Conservation (phyloP, 92 coral and sea anemone species). For the Metridium senile region DNA sequence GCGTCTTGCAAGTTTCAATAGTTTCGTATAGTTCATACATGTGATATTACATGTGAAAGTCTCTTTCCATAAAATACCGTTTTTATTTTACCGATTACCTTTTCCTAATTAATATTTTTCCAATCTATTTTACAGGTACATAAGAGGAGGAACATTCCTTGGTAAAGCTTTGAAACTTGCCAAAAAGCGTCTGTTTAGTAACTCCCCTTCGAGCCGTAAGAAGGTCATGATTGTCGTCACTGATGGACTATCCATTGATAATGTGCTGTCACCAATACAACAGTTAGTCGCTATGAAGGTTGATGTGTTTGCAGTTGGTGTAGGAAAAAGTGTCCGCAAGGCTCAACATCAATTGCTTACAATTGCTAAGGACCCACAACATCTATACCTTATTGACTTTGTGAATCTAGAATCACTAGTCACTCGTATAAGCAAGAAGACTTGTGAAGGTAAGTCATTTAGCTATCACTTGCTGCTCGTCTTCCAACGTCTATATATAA, state of each 20-base stretch:
- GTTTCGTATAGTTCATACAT: too few relatives aligned
- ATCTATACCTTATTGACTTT: conserved; percentile 44
- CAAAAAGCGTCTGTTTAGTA: conserved; percentile 19
- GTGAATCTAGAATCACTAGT: conserved; percentile 39
- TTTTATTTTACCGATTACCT: too few relatives aligned
- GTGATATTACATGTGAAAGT: too few relatives aligned
- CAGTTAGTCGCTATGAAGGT: conserved; percentile 49
- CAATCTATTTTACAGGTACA: conserved; percentile 4
- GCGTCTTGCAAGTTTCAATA: too few relatives aligned
- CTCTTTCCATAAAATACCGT: too few relatives aligned
- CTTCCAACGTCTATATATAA: too few relatives aligned
- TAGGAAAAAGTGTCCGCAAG: conserved; percentile 26
- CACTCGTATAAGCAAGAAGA: conserved; percentile 48
- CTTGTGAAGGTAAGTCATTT: conserved; percentile 65
- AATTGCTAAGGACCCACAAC: conserved; percentile 70
- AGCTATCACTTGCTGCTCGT: too few relatives aligned
- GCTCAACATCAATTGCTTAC: conserved; percentile 52
- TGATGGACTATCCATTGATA: conserved; percentile 57
- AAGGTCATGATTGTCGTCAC: conserved; percentile 51
- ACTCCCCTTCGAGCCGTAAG: conserved; percentile 38
- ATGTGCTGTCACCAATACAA: conserved; percentile 58
- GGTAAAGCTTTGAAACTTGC: conserved; percentile 49
- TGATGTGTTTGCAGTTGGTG: conserved; percentile 63
- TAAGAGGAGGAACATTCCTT: conserved; percentile 45
- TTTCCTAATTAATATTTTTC: neutral